These are phyloP conservation scores for Heliconius erato DNA, from an alignment of 2,888 invertebrate genomes.

Conservation along the genomic window DNA sequence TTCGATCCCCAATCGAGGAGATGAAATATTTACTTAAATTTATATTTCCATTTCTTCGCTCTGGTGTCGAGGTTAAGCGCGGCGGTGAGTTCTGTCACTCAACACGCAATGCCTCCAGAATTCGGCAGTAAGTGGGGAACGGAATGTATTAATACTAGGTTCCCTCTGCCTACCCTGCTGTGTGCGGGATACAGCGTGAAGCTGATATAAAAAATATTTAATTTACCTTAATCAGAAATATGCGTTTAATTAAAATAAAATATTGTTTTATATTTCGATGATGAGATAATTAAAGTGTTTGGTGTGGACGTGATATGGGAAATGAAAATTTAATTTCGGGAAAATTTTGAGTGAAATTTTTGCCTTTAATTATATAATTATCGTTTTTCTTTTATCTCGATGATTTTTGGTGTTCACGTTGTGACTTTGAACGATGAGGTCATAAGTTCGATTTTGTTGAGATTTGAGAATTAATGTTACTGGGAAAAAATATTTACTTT, in stretches of 20 bases:
- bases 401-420: not conserved
- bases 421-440: not conserved
- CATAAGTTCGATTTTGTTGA: not conserved
- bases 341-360: not conserved
- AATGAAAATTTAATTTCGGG: conserved; percentile 7
- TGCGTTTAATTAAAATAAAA: not conserved
- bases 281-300: not conserved
- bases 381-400: not conserved
- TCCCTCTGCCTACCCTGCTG: too few relatives aligned
- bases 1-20: too few relatives aligned
- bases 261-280: not conserved
- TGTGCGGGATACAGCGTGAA: too few relatives aligned
- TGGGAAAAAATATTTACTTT: too few relatives aligned
- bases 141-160: too few relatives aligned
- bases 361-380: not conserved
- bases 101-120: too few relatives aligned
- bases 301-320: not conserved
- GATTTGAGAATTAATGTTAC: not conserved
- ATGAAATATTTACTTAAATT: too few relatives aligned
- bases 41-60: too few relatives aligned
- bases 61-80: too few relatives aligned
- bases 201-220: too few relatives aligned
- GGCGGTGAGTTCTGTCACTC: too few relatives aligned
- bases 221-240: not conserved
- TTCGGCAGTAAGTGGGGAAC: too few relatives aligned